A percentile compares a stretch with the other conserved stretches of the same genome.
phyloP scores from a whole-genome alignment of 2,113 vertebrate species.

The Dicrurus megarhynchus region DNA sequence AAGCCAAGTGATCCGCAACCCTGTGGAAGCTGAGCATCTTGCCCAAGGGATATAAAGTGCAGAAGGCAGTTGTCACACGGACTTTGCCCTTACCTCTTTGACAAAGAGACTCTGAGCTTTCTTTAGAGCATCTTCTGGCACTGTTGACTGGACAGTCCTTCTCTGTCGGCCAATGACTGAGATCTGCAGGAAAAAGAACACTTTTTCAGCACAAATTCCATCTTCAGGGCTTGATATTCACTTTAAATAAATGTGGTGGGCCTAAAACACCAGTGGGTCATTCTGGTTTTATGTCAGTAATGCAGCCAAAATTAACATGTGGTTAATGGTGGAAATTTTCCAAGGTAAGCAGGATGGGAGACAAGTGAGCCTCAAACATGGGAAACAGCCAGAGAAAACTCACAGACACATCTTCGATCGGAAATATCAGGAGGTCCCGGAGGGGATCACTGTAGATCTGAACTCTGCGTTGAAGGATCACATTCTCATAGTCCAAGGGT shows the following conservation, averaged over 20 bases:
- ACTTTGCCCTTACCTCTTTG: slow-evolving; percentile 83
- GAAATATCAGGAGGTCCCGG: slow-evolving; percentile 93
- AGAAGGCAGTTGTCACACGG: not conserved
- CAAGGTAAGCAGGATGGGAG: not conserved
- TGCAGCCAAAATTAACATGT: not conserved
- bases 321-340: not conserved
- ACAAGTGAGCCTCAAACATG: not conserved
- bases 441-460: slow-evolving; percentile 98
- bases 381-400: slow-evolving; percentile 50
- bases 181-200: slow-evolving; percentile 73
- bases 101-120: slow-evolving; percentile 92
- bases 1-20: not conserved
- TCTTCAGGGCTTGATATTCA: not conserved
- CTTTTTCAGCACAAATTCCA: not conserved
- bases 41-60: not conserved
- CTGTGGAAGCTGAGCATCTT: not conserved
- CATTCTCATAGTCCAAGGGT: slow-evolving; percentile 93
- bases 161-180: slow-evolving; percentile 84
- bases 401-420: slow-evolving; percentile 92
- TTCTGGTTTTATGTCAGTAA: not conserved
- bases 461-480: slow-evolving; percentile 90
- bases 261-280: not conserved
- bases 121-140: slow-evolving; percentile 89
- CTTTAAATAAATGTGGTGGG: not conserved
- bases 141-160: slow-evolving; percentile 85